These are phyloP conservation scores for Zaprionus lineosus DNA, from an alignment of 2,888 invertebrate species.

Conservation along the genomic window DNA sequence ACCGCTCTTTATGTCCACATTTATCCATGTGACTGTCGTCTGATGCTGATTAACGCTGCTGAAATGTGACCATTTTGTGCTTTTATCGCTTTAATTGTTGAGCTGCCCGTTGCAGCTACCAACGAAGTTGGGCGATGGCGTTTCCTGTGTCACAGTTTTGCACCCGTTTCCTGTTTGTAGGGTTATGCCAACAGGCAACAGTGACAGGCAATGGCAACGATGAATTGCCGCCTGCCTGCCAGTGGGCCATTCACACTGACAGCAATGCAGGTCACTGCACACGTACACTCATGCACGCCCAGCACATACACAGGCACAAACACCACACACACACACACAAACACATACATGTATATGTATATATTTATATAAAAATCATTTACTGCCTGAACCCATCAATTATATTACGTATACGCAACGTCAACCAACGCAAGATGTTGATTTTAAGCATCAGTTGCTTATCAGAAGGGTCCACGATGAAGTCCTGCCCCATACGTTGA, in stretches of 20 bases:
- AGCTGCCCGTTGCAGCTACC: slow-evolving; percentile 18
- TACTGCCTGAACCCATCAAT: slow-evolving; percentile 39
- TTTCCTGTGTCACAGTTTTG: slow-evolving; percentile 74
- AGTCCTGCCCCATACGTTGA: no score
- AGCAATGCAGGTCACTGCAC: slow-evolving; percentile 64
- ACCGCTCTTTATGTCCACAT: slow-evolving; percentile 29
- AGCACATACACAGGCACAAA: slow-evolving; percentile 3
- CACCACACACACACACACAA: slow-evolving; percentile 2
- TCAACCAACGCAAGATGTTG: slow-evolving; percentile 31
- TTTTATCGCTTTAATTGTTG: slow-evolving; percentile 77
- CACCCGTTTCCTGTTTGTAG: slow-evolving; percentile 58
- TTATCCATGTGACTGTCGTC: slow-evolving; percentile 38
- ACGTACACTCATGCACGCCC: background rate
- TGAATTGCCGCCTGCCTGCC: slow-evolving; percentile 26
- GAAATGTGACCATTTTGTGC: slow-evolving; percentile 65
- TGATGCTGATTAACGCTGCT: slow-evolving; percentile 65
- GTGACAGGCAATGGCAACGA: background rate
- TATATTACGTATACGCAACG: slow-evolving; percentile 46
- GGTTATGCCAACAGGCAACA: slow-evolving; percentile 9
- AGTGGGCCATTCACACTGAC: slow-evolving; percentile 43
- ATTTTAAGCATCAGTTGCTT: slow-evolving; percentile 37
- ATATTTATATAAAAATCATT: no score
- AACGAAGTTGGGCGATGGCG: slow-evolving; percentile 21
- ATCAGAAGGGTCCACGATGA: background rate
- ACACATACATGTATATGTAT: slow-evolving; percentile 4